Conservation (phyloP, 2,888 invertebrate species). For the Agonopterix arenella region DNA sequence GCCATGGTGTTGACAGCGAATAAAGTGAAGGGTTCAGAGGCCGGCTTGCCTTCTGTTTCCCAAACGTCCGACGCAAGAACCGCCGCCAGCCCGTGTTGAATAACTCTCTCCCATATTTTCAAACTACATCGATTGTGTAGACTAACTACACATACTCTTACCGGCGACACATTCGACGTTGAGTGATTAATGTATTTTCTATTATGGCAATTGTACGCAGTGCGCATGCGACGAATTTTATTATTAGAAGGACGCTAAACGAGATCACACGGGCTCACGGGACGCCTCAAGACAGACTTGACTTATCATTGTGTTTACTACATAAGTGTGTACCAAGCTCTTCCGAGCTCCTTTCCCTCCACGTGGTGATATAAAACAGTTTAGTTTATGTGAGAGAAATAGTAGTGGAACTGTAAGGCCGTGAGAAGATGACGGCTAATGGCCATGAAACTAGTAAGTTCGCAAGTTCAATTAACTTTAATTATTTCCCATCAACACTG, state of each 20-base stretch:
- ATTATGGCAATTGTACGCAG: conserved; percentile 61
- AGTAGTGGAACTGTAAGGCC: conserved; percentile 9
- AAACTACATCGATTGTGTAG: conserved; percentile 52
- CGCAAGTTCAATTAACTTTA: too few relatives aligned
- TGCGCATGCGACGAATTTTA: conserved; percentile 67
- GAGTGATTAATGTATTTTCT: conserved; percentile 63
- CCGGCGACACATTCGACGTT: conserved; percentile 36
- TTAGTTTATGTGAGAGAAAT: conserved; percentile 19
- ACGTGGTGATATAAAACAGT: conserved; percentile 15
- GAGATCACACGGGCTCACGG: conserved; percentile 43
- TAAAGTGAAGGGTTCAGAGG: too few relatives aligned
- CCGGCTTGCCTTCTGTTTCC: too few relatives aligned
- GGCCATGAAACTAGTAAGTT: conserved; percentile 32
- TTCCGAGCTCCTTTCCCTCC: conserved; percentile 15
- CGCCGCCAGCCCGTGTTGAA: conserved; percentile 41
- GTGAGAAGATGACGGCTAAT: conserved; percentile 29
- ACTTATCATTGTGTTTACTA: conserved; percentile 31
- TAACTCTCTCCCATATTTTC: conserved; percentile 51
- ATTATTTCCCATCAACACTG: too few relatives aligned
- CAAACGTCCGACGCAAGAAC: conserved; percentile 17
- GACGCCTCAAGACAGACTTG: conserved; percentile 22
- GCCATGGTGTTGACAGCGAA: too few relatives aligned
- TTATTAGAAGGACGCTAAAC: conserved; percentile 51
- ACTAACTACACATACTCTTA: conserved; percentile 20
- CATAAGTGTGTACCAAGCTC: conserved; percentile 21